phyloP scores from a whole-genome alignment of 2,113 vertebrate genomes.

The Apodemus speciosus region DNA sequence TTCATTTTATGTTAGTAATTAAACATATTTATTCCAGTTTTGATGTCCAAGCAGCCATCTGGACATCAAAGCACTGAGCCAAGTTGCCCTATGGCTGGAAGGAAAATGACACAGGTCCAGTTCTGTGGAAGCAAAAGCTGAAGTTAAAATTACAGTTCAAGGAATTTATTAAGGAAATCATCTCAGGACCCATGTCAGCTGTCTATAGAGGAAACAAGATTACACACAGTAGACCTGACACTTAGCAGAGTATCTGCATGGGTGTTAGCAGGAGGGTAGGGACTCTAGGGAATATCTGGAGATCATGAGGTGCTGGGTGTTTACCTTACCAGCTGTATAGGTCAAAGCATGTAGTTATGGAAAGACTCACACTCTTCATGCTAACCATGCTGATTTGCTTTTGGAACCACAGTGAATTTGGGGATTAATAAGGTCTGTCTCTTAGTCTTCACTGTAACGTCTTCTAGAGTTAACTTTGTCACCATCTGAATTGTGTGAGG shows the following conservation, averaged over 20 bases:
- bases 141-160: not conserved
- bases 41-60: conserved; percentile 16
- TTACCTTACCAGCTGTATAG: not conserved
- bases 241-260: fast-evolving
- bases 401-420: not conserved
- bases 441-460: not conserved
- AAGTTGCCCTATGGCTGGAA: not conserved
- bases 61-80: not conserved
- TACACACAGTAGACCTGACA: not conserved
- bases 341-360: not conserved
- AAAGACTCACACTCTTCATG: not conserved
- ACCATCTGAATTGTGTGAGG: not conserved
- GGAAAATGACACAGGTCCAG: not conserved
- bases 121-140: not conserved
- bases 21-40: conserved; percentile 58
- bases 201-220: not conserved
- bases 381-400: not conserved
- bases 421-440: not conserved
- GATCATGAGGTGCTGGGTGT: not conserved
- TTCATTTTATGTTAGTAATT: conserved; percentile 48
- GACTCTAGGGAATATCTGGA: not conserved
- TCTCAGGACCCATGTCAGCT: not conserved
- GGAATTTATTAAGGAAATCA: not conserved
- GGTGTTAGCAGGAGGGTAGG: not conserved
- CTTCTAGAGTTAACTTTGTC: not conserved